phyloP scores from a whole-genome alignment of 2,797 vertebrate species.

The Tapera naevia region DNA sequence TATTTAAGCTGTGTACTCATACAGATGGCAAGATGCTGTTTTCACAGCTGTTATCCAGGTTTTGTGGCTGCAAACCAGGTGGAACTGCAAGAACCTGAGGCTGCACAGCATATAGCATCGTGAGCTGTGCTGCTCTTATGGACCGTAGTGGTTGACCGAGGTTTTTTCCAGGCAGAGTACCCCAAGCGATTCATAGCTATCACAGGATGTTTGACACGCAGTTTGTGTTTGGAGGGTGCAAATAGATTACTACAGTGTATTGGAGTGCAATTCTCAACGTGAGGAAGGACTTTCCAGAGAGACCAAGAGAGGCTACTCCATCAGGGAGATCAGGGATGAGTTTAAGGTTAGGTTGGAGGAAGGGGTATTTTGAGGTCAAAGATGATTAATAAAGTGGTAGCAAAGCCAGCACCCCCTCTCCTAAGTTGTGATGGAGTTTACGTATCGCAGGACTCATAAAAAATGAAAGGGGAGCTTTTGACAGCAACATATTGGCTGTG shows the following conservation, averaged over 20 bases:
- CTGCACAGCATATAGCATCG: rapidly evolving
- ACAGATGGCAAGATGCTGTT: neutral
- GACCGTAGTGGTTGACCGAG: rapidly evolving
- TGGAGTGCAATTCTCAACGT: neutral
- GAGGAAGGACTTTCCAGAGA: neutral
- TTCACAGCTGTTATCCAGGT: neutral
- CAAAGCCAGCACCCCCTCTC: neutral
- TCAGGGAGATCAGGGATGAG: neutral
- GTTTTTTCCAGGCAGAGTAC: neutral
- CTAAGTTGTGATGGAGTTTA: neutral
- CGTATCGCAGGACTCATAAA: neutral
- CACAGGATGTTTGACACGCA: neutral
- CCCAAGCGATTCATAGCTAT: neutral
- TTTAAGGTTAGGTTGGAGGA: neutral
- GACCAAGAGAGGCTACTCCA: neutral
- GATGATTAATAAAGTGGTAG: neutral
- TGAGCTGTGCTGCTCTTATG: neutral
- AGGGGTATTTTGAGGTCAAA: neutral
- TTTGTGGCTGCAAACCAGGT: neutral
- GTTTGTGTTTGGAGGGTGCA: neutral
- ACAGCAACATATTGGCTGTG: neutral
- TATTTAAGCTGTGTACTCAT: neutral
- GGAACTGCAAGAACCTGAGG: neutral
- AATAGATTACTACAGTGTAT: neutral
- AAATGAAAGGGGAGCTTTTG: neutral